Percentiles rank a stretch among this genome's conserved stretches.
Evolutionary conservation across 2,797 vertebrate species (phyloP).

Genomic region (Rhodeus uyekii): DNA sequence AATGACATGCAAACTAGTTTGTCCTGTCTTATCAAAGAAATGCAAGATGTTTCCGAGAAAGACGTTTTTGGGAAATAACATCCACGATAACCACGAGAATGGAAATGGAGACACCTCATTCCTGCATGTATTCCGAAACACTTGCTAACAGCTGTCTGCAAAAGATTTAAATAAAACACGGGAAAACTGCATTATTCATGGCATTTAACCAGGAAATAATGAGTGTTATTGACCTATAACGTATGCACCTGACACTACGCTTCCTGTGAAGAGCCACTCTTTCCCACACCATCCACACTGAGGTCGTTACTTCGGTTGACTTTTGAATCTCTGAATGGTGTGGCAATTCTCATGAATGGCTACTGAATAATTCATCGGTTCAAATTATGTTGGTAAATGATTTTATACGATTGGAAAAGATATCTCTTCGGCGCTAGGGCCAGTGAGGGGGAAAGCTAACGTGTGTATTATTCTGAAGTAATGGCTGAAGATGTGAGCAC

Average conservation of each 20-base stretch:
- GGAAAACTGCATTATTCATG: slow-evolving; percentile 42
- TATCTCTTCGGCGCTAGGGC: slow-evolving; percentile 76
- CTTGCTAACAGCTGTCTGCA: slow-evolving; percentile 4
- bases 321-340: slow-evolving; percentile 63
- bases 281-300: slow-evolving; percentile 17
- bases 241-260: slow-evolving; percentile 14
- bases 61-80: not conserved
- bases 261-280: slow-evolving; percentile 2
- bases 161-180: slow-evolving; percentile 24
- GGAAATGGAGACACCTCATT: not conserved
- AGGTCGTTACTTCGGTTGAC: slow-evolving; percentile 57
- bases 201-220: slow-evolving; percentile 43
- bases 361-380: slow-evolving; percentile 77
- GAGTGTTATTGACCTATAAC: slow-evolving; percentile 42
- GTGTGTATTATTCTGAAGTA: slow-evolving; percentile 83
- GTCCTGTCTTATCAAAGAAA: slow-evolving; percentile 7
- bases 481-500: slow-evolving; percentile 77
- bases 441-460: slow-evolving; percentile 74
- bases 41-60: not conserved
- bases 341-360: slow-evolving; percentile 69
- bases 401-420: slow-evolving; percentile 78
- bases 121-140: slow-evolving; percentile 2
- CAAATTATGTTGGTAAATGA: slow-evolving; percentile 81
- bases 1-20: not conserved
- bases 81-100: not conserved